A percentile compares a stretch with the other conserved stretches of the same genome.
Evolutionary conservation across 2,888 invertebrate genomes (phyloP).

Genomic region (Carabus problematicus): DNA sequence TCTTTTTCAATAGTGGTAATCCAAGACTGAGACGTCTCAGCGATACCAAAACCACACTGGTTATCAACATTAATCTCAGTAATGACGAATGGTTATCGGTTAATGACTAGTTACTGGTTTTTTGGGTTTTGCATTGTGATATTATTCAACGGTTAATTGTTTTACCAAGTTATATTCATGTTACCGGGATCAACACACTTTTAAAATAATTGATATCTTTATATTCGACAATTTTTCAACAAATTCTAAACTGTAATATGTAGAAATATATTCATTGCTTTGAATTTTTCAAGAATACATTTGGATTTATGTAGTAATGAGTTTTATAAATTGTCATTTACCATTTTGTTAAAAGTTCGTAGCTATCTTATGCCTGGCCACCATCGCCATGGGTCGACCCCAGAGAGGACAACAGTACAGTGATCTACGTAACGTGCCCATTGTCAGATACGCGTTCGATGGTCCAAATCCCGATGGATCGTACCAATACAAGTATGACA

Average conservation of each 20-base stretch:
- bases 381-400: conserved; percentile 29
- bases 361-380: conserved; percentile 35
- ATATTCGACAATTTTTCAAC: too few relatives aligned
- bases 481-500: conserved; percentile 61
- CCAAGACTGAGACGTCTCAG: too few relatives aligned
- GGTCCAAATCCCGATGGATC: conserved; percentile 59
- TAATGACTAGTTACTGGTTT: not conserved
- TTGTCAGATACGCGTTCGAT: conserved; percentile 61
- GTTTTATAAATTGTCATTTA: not conserved
- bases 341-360: conserved; percentile 17
- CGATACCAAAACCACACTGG: not conserved
- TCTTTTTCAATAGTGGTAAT: too few relatives aligned
- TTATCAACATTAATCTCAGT: not conserved
- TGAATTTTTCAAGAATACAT: not conserved
- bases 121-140: conserved; percentile 3
- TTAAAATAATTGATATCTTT: too few relatives aligned
- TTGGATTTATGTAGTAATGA: not conserved
- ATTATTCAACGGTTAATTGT: too few relatives aligned
- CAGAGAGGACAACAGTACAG: conserved; percentile 38
- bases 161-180: too few relatives aligned
- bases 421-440: conserved; percentile 58
- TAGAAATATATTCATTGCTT: not conserved
- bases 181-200: too few relatives aligned
- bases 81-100: not conserved
- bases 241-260: not conserved